Evolutionary conservation across 2,797 vertebrate genomes (phyloP), one percentile per base, ranked within the genome.

Genomic region (Enteromius mattozi): DNA sequence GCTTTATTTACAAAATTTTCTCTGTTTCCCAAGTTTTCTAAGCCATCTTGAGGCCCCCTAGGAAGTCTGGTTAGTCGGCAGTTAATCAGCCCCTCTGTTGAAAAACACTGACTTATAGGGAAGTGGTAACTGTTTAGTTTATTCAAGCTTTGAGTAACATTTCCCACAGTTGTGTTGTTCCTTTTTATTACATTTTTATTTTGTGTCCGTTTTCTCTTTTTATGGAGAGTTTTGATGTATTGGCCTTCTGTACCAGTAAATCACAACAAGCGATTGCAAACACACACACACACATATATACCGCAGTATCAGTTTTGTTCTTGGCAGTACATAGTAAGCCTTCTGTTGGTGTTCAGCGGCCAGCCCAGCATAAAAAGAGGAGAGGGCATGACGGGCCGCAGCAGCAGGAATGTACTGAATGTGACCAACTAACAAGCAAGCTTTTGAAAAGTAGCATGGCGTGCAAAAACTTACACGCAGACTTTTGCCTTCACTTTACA

Each of bases 331-430:
- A 87, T 86, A 87, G 83, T 85, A 71, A 80, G 24, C 42, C 24
- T 66, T 86, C 86, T 87, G 69, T 86, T 74, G 47, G 45, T 76
- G 45, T 35, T 81, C 56, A 56, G 35, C 12, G 8, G 47, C 63
- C 70, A 71, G 54, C 61, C 13, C 33, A 8, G 63, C 2, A 84
- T 17, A 42, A 16, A 82, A 24, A 76, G 56, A 51, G 42, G 40
- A 56, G 63, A 61, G 82, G 71, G 61, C n/a, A 61, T 27, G 74
- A 81, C 9, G 56, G 78, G 75, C 68, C 7, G 2, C 27, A 16
- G 81, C 40, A 71, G 68, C 66, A 76, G 87, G 88, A 90, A 89
- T 88, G 87, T 81, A 70, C 59, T 81, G 81, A 85, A 86, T 85
- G 70, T 74, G 77, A 74, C 79, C 37, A 3, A 59, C 80, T 80